phyloP scores from a whole-genome alignment of 2,113 vertebrate genomes.

The Aspiorhynchus laticeps region DNA sequence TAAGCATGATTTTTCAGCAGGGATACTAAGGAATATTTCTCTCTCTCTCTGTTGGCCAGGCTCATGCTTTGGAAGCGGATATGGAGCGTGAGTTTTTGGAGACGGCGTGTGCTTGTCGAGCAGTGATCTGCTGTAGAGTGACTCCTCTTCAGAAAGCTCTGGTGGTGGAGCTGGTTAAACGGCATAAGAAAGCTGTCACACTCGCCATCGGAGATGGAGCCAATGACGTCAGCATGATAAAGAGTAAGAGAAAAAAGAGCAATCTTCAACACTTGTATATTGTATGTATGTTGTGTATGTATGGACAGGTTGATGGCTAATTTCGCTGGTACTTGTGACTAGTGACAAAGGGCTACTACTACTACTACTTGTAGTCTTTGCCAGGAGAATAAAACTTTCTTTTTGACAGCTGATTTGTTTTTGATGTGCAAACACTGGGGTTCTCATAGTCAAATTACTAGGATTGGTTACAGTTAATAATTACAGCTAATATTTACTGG shows the following conservation, averaged over 20 bases:
- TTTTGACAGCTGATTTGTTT: not conserved
- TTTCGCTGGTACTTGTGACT: too few relatives aligned
- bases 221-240: slow-evolving; percentile 97
- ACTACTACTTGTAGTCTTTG: not conserved
- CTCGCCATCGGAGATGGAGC: slow-evolving; percentile 92
- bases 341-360: too few relatives aligned
- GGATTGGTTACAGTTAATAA: not conserved
- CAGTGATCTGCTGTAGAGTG: slow-evolving; percentile 94
- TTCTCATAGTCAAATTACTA: not conserved
- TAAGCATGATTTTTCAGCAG: too few relatives aligned
- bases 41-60: slow-evolving; percentile 67
- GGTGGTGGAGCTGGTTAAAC: slow-evolving; percentile 95
- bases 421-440: not conserved
- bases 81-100: slow-evolving; percentile 93
- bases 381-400: not conserved
- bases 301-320: too few relatives aligned
- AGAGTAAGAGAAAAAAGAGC: slow-evolving; percentile 78
- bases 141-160: slow-evolving; percentile 94
- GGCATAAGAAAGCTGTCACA: slow-evolving; percentile 91
- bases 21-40: too few relatives aligned
- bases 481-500: not conserved
- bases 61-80: slow-evolving; percentile 90
- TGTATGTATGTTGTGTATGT: too few relatives aligned
- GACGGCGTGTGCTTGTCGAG: slow-evolving; percentile 87
- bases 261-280: not conserved